Evolutionary conservation across 2,888 invertebrate species (phyloP), one percentile per base, ranked within the genome.

Genomic region (Antheraea yamamai): DNA sequence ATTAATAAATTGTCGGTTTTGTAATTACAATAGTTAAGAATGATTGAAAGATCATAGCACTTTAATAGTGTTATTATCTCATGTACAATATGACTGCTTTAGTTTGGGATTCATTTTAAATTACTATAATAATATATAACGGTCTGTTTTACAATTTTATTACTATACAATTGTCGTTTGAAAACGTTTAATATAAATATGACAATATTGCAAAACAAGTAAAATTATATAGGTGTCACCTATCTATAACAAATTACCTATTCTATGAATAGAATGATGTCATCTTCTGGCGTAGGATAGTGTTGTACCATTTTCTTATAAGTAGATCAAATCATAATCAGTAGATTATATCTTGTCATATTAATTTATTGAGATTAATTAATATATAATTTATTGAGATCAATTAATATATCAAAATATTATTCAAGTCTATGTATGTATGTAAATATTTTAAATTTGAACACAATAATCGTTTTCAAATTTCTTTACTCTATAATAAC

Each of bases 201-300:
- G 55, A 61, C 12, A 12, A 61, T 20, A 61, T 23, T 61, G 23
- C n/a, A 23, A 0, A 61, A 2, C n/a, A 66, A 23, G 12, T 61
- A 39, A 10, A 1, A 30, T 16, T 30, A 30, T 7, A 23, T 12
- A 3, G 61, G 12, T 61, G 2, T 61, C 8, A n/a, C n/a, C n/a
- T n/a, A 1, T 64, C 64, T 64, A 64, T 26, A 14, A 64, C 4
- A 52, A 26, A 72, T 61, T n/a, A 72, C 35, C 71, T 83, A 77
- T 39, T 86, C 84, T 83, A 79, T 85, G 83, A 51, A 47, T 0
- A 52, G 68, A 76, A 85, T 86, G 86, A 86, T 86, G 85, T 86
- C 87, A 86, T 84, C 85, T 20, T 72, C 71, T 58, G 23, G 39
- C 74, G 55, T 76, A 0, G 71, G n/a, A 76, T 78, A 78, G 74